phyloP scores from a whole-genome alignment of 2,113 vertebrate species.

The Phrynosoma blainvillii region DNA sequence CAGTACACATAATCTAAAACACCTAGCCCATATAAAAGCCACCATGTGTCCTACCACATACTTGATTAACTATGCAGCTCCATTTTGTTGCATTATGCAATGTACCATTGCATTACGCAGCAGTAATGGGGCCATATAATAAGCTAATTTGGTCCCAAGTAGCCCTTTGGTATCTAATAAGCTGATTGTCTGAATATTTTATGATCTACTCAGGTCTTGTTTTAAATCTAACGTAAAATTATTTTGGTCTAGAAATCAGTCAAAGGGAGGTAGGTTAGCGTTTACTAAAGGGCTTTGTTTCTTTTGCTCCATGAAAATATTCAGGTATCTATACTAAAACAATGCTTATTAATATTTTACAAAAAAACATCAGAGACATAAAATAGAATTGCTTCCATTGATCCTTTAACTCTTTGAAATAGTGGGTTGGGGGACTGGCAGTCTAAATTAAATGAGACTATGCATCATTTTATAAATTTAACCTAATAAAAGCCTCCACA shows the following conservation, averaged over 20 bases:
- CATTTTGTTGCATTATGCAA: not conserved
- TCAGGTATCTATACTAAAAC: not conserved
- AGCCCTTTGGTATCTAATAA: not conserved
- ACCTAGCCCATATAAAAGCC: too few species aligned
- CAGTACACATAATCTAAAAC: too few species aligned
- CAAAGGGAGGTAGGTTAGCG: not conserved
- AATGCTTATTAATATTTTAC: conserved; percentile 7
- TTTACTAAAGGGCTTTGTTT: not conserved
- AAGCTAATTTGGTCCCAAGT: not conserved
- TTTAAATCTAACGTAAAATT: not conserved
- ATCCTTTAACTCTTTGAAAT: conserved; percentile 1
- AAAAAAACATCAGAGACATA: conserved; percentile 3
- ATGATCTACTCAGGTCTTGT: not conserved
- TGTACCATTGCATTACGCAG: not conserved
- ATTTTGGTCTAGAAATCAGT: not conserved
- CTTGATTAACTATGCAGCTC: not conserved
- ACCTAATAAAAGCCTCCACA: conserved; percentile 29
- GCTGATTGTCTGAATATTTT: not conserved
- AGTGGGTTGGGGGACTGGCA: not conserved
- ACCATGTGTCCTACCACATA: not conserved
- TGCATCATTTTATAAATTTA: not conserved
- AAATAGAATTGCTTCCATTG: conserved; percentile 7
- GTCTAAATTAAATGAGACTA: not conserved
- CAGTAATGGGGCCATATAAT: not conserved
- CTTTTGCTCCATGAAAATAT: not conserved